These are phyloP conservation scores for Agrochola circellaris DNA, from an alignment of 2,888 invertebrate species.

Conservation along the genomic window DNA sequence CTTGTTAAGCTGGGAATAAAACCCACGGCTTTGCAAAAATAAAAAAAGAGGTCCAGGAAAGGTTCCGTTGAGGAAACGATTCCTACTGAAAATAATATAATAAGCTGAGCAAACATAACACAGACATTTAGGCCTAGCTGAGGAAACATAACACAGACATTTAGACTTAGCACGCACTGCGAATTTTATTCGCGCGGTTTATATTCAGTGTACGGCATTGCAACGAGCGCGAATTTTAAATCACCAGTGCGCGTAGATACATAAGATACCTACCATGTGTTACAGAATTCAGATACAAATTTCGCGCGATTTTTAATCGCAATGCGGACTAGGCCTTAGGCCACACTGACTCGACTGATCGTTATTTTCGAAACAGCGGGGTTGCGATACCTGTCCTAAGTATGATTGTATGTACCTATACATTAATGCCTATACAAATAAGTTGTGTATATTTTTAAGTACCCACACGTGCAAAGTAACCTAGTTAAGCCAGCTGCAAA, in stretches of 20 bases:
- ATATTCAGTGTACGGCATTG: no score
- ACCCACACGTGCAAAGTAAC: constrained; percentile 62
- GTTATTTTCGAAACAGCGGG: background rate
- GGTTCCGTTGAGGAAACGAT: background rate
- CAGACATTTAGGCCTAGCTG: background rate
- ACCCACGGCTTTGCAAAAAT: background rate
- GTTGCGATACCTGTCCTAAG: background rate
- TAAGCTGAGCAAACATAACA: background rate
- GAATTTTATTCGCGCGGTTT: no score
- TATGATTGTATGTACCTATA: background rate
- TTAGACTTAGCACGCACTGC: background rate
- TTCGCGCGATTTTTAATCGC: no score
- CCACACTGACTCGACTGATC: background rate
- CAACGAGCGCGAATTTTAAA: no score
- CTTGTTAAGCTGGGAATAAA: background rate
- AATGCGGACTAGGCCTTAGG: background rate
- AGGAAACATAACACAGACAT: background rate
- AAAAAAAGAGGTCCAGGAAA: background rate
- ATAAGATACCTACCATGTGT: no score
- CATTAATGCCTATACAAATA: constrained; percentile 3
- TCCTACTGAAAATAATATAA: background rate
- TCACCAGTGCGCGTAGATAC: no score
- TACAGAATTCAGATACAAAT: no score
- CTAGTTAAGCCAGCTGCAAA: constrained; percentile 74
- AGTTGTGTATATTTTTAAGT: constrained; percentile 29